A percentile compares a stretch with the other conserved stretches of the same genome.
Conservation (phyloP, 2,797 vertebrate genomes). For the Dallia pectoralis region DNA sequence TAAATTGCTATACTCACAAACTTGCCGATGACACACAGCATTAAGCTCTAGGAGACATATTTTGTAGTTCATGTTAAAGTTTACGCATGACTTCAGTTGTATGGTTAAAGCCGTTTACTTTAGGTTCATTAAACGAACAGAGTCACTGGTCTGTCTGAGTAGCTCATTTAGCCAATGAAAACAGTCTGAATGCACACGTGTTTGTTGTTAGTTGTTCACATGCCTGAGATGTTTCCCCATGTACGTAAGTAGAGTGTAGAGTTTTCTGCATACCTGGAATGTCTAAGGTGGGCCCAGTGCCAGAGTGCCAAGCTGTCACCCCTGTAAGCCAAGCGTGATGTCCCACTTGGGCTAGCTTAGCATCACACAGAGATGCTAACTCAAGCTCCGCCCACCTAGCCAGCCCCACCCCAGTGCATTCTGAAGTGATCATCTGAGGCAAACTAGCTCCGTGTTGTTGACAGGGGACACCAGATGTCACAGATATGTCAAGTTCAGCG, state of each 20-base stretch:
- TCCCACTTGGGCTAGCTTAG: neutral
- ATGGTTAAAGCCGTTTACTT: neutral
- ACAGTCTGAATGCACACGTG: constrained; percentile 2
- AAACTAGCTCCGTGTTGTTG: constrained; percentile 40
- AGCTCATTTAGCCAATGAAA: neutral
- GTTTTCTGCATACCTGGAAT: neutral
- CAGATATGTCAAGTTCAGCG: constrained; percentile 51
- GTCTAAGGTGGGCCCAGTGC: neutral
- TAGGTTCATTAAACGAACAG: neutral
- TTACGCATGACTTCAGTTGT: neutral
- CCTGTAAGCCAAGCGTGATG: constrained; percentile 10
- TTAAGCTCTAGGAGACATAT: neutral
- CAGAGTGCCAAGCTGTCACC: constrained; percentile 5
- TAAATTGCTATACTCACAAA: neutral
- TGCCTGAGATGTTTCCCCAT: neutral
- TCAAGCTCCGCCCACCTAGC: no score
- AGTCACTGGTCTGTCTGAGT: neutral
- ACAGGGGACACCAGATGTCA: constrained; percentile 42
- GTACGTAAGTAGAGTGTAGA: neutral
- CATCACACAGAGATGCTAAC: neutral
- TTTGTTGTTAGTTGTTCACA: neutral
- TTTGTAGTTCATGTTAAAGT: neutral
- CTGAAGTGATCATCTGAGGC: constrained; percentile 37
- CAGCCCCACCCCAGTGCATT: constrained; percentile 5
- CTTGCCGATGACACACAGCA: neutral